Evolutionary conservation across 2,888 invertebrate genomes (phyloP), one percentile per base, ranked within the genome.

Genomic region (Lypha dubia): DNA sequence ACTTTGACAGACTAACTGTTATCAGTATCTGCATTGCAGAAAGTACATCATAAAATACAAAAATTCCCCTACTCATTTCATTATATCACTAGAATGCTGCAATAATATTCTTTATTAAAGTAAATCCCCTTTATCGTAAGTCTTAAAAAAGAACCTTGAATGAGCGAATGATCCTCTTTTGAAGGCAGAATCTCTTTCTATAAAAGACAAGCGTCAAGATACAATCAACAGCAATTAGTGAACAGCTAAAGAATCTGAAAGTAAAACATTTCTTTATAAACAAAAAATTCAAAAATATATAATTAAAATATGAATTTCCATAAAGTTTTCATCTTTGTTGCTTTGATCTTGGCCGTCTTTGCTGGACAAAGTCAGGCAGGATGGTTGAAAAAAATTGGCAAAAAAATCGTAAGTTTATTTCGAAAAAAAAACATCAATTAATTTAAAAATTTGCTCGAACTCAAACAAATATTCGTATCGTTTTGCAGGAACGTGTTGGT

Each of bases 381-480:
- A 11, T 90, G 89, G 90, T 74, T 90, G 2, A 89, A 88, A 77
- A 90, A 90, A 63, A 84, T 90, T 70, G 90, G 88, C 75, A 90
- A 90, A 86, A 88, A 86, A 88, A 76, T 90, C 76, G 90, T 90
- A 87, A 89, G 88, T 87, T 11, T 6, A 46, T 44, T 49, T n/a
- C 0, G 44, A 46, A 17, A 20, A 5, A 3, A 60, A 74, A 38
- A 20, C 2, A 5, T 13, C 0, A 32, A 4, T 38, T 51, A 8
- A 0, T 38, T 49, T 2, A 13, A 17, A 51, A n/a, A 38, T 38
- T n/a, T 15, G 28, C 28, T 28, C 3, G 28, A 4, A 28, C 28
- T 28, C 28, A 67, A 3, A 2, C 51, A 20, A 35, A 28, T 63
- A 17, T 6, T 41, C 17, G 1, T 22, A 49, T 20, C 49, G 28